A percentile compares a stretch with the other conserved stretches of the same genome.
phyloP scores from a whole-genome alignment of 1,140 invertebrate species.

The Cydia strobilella region DNA sequence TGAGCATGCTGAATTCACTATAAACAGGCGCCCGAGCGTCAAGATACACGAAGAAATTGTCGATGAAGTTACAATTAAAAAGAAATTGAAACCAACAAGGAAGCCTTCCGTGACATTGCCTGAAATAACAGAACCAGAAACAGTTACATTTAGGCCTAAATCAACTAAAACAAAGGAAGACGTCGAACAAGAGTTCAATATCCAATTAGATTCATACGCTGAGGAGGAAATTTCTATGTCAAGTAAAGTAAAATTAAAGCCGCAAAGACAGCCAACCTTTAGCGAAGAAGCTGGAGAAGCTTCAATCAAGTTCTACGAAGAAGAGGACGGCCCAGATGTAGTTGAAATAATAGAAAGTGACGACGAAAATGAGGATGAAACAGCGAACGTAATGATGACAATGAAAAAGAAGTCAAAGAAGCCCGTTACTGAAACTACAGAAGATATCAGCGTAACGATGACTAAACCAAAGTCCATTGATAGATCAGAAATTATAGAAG shows the following conservation, averaged over 20 bases:
- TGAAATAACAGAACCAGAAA: slow-evolving; percentile 86
- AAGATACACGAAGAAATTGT: slow-evolving; percentile 84
- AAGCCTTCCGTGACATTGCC: slow-evolving; percentile 83
- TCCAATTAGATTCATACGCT: slow-evolving; percentile 89
- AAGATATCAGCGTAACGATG: slow-evolving; percentile 55
- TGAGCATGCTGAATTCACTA: slow-evolving; percentile 70
- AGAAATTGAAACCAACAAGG: slow-evolving; percentile 83
- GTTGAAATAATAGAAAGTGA: slow-evolving; percentile 87
- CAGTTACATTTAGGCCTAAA: slow-evolving; percentile 87
- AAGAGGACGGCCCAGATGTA: slow-evolving; percentile 83
- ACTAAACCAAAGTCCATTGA: slow-evolving; percentile 52
- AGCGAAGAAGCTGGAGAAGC: slow-evolving; percentile 87
- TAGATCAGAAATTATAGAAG: slow-evolving; percentile 67
- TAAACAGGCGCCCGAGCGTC: slow-evolving; percentile 72
- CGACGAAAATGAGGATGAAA: slow-evolving; percentile 82
- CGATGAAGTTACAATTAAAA: slow-evolving; percentile 87
- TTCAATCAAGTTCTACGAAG: slow-evolving; percentile 86
- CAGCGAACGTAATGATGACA: slow-evolving; percentile 59
- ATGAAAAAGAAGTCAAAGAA: slow-evolving; percentile 57
- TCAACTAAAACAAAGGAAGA: slow-evolving; percentile 88
- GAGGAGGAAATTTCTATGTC: slow-evolving; percentile 93
- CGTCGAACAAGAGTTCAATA: slow-evolving; percentile 92
- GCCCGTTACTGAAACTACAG: slow-evolving; percentile 41
- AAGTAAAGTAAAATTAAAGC: slow-evolving; percentile 89
- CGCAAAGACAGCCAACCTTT: slow-evolving; percentile 84